phyloP scores from a whole-genome alignment of 2,888 invertebrate species.

The Tetranychus truncatus region DNA sequence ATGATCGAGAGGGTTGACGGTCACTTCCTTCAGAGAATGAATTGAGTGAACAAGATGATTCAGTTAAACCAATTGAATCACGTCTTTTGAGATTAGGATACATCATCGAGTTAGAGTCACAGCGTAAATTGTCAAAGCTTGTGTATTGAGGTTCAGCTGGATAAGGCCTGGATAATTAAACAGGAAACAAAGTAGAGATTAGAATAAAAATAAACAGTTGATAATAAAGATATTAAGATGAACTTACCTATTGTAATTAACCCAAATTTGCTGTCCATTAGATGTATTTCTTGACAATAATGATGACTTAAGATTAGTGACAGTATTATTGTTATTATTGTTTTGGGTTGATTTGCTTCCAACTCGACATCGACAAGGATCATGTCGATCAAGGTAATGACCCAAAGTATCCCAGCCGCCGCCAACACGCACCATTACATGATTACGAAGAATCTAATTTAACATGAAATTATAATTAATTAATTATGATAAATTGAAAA shows the following conservation, averaged over 20 bases:
- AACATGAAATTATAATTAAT: neutral
- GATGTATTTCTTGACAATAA: neutral
- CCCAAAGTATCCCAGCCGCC: conserved; percentile 94
- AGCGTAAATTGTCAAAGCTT: conserved; percentile 2
- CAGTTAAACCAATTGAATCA: conserved; percentile 4
- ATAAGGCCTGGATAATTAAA: neutral
- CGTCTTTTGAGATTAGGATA: conserved; percentile 4
- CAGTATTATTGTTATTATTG: conserved; percentile 4
- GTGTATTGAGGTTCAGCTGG: conserved; percentile 5
- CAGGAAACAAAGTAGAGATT: neutral
- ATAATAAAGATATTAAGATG: neutral
- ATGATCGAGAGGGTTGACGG: conserved; percentile 8
- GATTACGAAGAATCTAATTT: conserved; percentile 66
- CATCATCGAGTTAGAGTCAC: neutral
- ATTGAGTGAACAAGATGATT: conserved; percentile 9
- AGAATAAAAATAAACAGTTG: neutral
- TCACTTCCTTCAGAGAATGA: conserved; percentile 10
- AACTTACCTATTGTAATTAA: conserved; percentile 4
- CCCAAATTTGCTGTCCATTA: neutral
- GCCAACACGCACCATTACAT: conserved; percentile 92
- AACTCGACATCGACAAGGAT: conserved; percentile 57
- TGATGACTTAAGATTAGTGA: neutral
- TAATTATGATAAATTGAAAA: neutral
- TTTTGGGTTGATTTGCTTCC: neutral
- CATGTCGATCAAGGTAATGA: conserved; percentile 88